phyloP scores from a whole-genome alignment of 92 coral and sea anemone species.

The Phenganax subtilis region DNA sequence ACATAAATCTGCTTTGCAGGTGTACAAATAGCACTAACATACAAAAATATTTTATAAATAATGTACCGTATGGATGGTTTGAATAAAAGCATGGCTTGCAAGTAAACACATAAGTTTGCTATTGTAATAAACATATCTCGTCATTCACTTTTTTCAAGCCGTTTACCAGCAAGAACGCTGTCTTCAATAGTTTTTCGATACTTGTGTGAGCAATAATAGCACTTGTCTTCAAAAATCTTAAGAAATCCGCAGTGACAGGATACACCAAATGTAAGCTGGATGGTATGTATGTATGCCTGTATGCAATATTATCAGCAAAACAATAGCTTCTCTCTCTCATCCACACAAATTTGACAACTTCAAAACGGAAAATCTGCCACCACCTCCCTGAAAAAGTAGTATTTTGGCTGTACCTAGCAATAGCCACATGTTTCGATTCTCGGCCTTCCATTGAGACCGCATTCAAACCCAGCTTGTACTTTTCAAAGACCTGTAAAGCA shows the following conservation, averaged over 20 bases:
- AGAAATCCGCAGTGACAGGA: constrained; percentile 66
- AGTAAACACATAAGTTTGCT: not conserved
- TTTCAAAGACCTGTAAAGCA: constrained; percentile 53
- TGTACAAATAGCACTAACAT: not conserved
- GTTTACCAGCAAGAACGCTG: constrained; percentile 56
- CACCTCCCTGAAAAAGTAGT: constrained; percentile 41
- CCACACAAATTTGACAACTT: constrained; percentile 36
- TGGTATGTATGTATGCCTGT: constrained; percentile 56
- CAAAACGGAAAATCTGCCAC: constrained; percentile 29
- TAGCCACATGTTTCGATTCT: constrained; percentile 55
- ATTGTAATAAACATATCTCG: not conserved
- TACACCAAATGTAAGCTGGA: constrained; percentile 54
- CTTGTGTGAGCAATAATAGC: constrained; percentile 59
- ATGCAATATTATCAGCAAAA: constrained; percentile 9
- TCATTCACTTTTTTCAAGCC: constrained; percentile 29
- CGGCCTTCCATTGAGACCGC: constrained; percentile 63
- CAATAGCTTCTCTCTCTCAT: constrained; percentile 42
- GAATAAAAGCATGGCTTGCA: not conserved
- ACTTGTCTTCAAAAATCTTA: constrained; percentile 46
- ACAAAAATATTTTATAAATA: not conserved
- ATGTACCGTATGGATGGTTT: not conserved
- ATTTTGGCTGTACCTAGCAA: constrained; percentile 53
- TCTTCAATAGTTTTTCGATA: constrained; percentile 49
- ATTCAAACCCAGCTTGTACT: constrained; percentile 59
- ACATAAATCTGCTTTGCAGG: not conserved